These are phyloP conservation scores for Eunapius fragilis DNA, from an alignment of 37 sponge, comb jelly and placozoan species.

Conservation along the genomic window DNA sequence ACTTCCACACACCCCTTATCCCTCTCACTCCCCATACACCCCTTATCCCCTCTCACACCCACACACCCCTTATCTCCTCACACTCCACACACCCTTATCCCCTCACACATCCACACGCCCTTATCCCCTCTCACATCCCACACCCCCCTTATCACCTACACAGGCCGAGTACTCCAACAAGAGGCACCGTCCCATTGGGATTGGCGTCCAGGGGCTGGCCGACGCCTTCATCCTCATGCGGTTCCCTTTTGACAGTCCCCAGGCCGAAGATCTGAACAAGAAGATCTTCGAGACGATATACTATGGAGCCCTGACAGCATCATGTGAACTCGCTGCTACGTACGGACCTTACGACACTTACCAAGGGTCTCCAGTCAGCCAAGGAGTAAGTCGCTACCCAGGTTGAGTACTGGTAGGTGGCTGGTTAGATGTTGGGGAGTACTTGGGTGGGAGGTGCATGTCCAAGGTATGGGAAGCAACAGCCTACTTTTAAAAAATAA, in stretches of 20 bases:
- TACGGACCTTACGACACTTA: constrained; percentile 95
- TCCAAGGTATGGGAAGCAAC: no score
- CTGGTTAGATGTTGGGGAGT: no score
- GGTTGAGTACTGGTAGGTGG: no score
- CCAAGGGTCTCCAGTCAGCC: constrained; percentile 83
- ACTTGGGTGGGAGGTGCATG: no score
- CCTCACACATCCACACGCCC: no score
- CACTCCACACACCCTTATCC: neutral
- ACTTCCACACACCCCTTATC: neutral
- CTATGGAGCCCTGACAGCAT: constrained; percentile 90
- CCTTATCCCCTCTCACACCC: neutral
- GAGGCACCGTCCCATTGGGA: constrained; percentile 97
- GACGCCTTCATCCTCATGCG: constrained; percentile 98
- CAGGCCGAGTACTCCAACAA: constrained; percentile 85
- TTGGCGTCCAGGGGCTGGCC: constrained; percentile 99
- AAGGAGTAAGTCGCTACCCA: constrained; percentile 77
- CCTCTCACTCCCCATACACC: neutral
- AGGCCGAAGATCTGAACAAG: constrained; percentile 86
- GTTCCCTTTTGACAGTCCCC: constrained; percentile 90
- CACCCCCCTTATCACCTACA: neutral
- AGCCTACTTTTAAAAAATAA: no score
- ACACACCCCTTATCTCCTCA: neutral
- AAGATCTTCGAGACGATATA: constrained; percentile 98
- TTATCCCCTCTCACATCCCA: neutral
- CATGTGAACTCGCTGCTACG: constrained; percentile 88